Conservation (phyloP, 2,888 invertebrate species). For the Agriopis aurantiaria region DNA sequence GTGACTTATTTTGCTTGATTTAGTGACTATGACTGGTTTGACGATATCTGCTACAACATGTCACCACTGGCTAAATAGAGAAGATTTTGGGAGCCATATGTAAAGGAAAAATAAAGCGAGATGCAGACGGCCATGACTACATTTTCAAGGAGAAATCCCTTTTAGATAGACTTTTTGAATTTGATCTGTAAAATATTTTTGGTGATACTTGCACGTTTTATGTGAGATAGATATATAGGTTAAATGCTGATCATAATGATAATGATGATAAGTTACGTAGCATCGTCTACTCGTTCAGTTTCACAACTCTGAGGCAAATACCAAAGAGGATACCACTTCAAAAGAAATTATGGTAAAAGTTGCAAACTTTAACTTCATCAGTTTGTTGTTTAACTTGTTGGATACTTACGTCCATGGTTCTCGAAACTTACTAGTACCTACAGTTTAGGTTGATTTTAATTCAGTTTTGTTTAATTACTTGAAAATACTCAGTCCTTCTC, state of each 20-base stretch:
- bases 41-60: too few species aligned
- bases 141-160: too few species aligned
- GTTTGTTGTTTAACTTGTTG: slow-evolving; percentile 68
- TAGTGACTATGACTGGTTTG: too few species aligned
- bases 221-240: too few species aligned
- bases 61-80: too few species aligned
- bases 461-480: slow-evolving; percentile 69
- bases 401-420: slow-evolving; percentile 56
- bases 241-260: neutral
- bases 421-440: slow-evolving; percentile 49
- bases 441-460: slow-evolving; percentile 66
- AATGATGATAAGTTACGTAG: neutral
- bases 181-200: too few species aligned
- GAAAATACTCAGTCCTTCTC: slow-evolving; percentile 36
- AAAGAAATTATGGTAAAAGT: slow-evolving; percentile 77
- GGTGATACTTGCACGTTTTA: too few species aligned
- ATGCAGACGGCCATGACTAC: too few species aligned
- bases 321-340: slow-evolving; percentile 60
- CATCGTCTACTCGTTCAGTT: slow-evolving; percentile 17
- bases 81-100: too few species aligned
- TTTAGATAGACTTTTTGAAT: too few species aligned
- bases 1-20: too few species aligned
- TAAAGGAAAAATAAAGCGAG: too few species aligned
- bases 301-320: slow-evolving; percentile 48
- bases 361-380: slow-evolving; percentile 69